Percentiles rank a stretch among this genome's conserved stretches.
These are phyloP conservation scores for Trilocha varians DNA, from an alignment of 2,888 invertebrate species.

Conservation along the genomic window DNA sequence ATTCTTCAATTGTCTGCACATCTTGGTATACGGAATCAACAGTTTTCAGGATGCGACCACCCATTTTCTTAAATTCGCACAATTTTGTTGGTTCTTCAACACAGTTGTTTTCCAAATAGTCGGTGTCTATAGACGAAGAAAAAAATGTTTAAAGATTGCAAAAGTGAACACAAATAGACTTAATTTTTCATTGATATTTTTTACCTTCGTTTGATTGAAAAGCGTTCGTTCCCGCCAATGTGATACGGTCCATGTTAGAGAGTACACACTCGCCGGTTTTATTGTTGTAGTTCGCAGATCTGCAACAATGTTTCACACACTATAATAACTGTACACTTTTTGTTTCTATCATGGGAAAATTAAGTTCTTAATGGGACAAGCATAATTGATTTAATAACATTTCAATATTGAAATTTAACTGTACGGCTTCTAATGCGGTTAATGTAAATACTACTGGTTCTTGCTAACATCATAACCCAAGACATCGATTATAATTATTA, in stretches of 20 bases:
- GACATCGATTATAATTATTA: no score
- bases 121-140: constrained; percentile 59
- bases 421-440: background rate
- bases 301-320: constrained; percentile 67
- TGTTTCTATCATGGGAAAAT: constrained; percentile 20
- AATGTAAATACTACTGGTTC: constrained; percentile 3
- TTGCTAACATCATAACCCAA: background rate
- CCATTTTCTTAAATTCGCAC: constrained; percentile 93
- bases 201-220: constrained; percentile 80
- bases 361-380: background rate
- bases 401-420: no score
- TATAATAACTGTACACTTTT: constrained; percentile 23
- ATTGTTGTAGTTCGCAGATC: constrained; percentile 93
- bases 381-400: background rate
- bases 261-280: constrained; percentile 88
- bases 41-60: constrained; percentile 91
- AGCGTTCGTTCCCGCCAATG: constrained; percentile 85
- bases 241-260: constrained; percentile 93
- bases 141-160: constrained; percentile 6
- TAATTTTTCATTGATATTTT: background rate
- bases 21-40: constrained; percentile 95
- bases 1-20: constrained; percentile 88
- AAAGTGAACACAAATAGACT: background rate
- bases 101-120: constrained; percentile 94
- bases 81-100: constrained; percentile 95